Conservation (phyloP, 2,888 invertebrate species). For the Parthenolecanium corni region DNA sequence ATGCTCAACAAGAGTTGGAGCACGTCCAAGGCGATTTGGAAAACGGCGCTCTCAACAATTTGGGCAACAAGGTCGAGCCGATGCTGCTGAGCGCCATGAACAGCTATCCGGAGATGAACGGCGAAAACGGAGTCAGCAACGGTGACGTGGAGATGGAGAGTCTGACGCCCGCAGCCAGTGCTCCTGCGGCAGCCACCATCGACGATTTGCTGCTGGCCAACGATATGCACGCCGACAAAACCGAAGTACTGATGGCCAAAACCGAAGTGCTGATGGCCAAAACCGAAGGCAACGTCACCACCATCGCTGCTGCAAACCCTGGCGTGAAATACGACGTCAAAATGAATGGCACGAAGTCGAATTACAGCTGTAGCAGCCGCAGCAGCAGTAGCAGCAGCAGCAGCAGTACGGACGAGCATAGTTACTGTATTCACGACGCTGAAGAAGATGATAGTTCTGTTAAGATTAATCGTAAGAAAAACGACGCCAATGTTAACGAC, state of each 20-base stretch:
- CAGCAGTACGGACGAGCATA: not conserved
- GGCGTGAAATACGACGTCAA: not conserved
- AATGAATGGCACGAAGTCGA: not conserved
- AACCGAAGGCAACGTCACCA: no score
- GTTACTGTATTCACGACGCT: not conserved
- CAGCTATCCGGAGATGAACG: slow-evolving; percentile 10
- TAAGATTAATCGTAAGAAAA: not conserved
- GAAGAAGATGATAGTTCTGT: not conserved
- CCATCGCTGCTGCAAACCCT: no score
- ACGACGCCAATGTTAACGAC: not conserved
- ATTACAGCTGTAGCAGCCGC: not conserved
- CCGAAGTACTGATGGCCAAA: no score
- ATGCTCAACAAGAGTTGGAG: not conserved
- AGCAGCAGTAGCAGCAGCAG: not conserved
- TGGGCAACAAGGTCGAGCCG: slow-evolving; percentile 16
- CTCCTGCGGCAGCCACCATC: not conserved
- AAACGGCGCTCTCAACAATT: slow-evolving; percentile 18
- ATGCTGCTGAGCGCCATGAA: slow-evolving; percentile 26
- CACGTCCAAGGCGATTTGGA: not conserved
- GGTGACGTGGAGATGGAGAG: not conserved
- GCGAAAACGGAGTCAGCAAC: not conserved
- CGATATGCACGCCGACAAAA: no score
- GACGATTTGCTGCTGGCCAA: not conserved
- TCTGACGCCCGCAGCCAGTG: not conserved
- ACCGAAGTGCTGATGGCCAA: no score